phyloP scores from a whole-genome alignment of 2,888 invertebrate species.

The Scotopteryx bipunctaria region DNA sequence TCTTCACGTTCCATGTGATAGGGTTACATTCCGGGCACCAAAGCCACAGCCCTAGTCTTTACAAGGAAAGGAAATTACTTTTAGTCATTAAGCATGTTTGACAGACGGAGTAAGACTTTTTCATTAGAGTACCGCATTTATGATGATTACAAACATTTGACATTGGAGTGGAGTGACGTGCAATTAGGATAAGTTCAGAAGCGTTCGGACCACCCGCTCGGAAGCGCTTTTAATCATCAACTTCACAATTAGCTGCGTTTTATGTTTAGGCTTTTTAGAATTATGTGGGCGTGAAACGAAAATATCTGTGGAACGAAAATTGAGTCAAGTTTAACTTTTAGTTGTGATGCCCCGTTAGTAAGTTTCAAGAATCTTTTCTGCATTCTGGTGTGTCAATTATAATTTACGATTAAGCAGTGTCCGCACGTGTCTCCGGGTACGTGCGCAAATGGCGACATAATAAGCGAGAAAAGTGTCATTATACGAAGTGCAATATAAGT shows the following conservation, averaged over 20 bases:
- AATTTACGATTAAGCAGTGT: conserved; percentile 39
- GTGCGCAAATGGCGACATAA: conserved; percentile 45
- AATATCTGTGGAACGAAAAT: neutral
- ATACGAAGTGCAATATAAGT: conserved; percentile 36
- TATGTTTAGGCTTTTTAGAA: conserved; percentile 1
- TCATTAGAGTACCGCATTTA: conserved; percentile 37
- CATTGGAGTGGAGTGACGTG: conserved; percentile 51
- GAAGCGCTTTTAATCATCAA: conserved; percentile 43
- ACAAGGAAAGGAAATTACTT: conserved; percentile 52
- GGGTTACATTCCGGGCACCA: conserved; percentile 38
- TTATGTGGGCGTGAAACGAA: neutral
- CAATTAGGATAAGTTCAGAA: conserved; percentile 46
- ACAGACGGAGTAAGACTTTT: conserved; percentile 46
- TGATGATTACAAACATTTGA: conserved; percentile 54
- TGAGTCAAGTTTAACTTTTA: neutral
- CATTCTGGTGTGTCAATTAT: conserved; percentile 28
- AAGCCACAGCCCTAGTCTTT: conserved; percentile 32
- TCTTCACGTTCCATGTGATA: conserved; percentile 49
- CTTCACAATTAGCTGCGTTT: conserved; percentile 46
- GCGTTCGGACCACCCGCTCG: conserved; percentile 46
- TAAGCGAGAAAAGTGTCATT: conserved; percentile 38
- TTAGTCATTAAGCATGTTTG: conserved; percentile 41
- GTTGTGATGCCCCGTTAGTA: conserved; percentile 2
- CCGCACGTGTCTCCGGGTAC: conserved; percentile 45
- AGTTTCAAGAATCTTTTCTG: conserved; percentile 21